Base-by-base conservation (phyloP, 2,888 invertebrate genomes). In the Ceriagrion tenellum region DNA sequence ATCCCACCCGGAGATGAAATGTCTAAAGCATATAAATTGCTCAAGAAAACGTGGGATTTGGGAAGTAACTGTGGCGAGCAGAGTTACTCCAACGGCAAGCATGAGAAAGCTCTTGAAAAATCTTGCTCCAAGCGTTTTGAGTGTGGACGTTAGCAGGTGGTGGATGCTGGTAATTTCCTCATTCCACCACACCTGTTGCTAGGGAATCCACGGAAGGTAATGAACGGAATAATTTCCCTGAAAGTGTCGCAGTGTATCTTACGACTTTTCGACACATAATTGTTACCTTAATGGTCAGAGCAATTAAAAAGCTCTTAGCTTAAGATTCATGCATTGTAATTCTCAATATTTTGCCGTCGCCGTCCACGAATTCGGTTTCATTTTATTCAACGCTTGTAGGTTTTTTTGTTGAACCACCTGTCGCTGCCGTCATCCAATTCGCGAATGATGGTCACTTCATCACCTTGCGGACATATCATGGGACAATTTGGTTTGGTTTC, bases 141-240 rank as follows among this genome's bases (percentile, higher is more conserved):
- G n/a, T 6, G 26, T n/a, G 69, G 69, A 63, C 55, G 93, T 26
- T 40, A 69, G 93, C 93, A 74, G 93, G 35, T 63, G 63, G 40
- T 59, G 63, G 59, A 63, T 59, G 20, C 40, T 23, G 93, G 93
- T 47, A 93, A 93, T 63, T 69, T 47, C 16, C 69, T 69, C 47
- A 69, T 93, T 69, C 35, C 59, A 69, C 30, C 93, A 69, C 93
- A 93, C 93, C 93, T 93, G 93, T 93, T 93, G 93, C 93, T 93
- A 55, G 47, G 47, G 26, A 93, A 69, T 47, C 59, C 69, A 26
- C 69, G n/a, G 4, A 47, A 74, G 40, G 16, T 69, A 93, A 93
- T 69, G 69, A 93, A 74, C 23, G 47, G 69, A 23, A 91, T 93
- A 47, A 93, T 93, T 47, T 93, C 40, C 63, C n/a, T 35, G 4